Evolutionary conservation across 2,888 invertebrate species (phyloP), one percentile per base, ranked within the genome.

Genomic region (Oeneis ivallda): DNA sequence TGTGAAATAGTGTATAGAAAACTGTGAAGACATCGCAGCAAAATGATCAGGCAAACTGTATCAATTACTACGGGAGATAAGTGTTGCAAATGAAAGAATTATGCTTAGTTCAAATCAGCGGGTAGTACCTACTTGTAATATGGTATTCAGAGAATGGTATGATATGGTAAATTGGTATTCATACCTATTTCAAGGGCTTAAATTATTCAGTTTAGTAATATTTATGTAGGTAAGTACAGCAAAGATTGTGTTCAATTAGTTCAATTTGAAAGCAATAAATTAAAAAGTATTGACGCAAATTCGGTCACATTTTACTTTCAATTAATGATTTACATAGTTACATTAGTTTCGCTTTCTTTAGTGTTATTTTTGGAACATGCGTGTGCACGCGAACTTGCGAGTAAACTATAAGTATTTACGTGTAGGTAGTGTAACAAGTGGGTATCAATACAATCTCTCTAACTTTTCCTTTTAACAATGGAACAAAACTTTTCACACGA

Each of bases 391-490:
- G 8, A 54, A 37, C 37, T 54, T 54, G 15, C 15, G 37, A 13
- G 15, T n/a, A 53, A 15, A 34, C 4, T 34, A 34, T 34, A 34
- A 6, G 32, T 34, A 6, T 34, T 6, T 34, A 34, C 32, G 2
- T 47, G 9, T 47, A 47, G 17, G 17, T 47, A 47, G 15, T 17
- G 15, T 15, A 17, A n/a, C 54, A 39, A 54, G 10, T 11, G 19
- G 45, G n/a, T 52, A 52, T 41, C 10, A 32, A n/a, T 41, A 58
- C 37, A 26, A 41, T 62, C 57, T 68, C 52, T 39, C 52, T 39
- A 65, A 54, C 53, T 62, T 62, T 62, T 53, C 34, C 34, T 41
- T 49, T 53, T 39, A 41, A 47, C 43, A 17, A 45, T 45, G 34
- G 10, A 39, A 54, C 39, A 32, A 34, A 61, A 52, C n/a, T 61